Base-by-base conservation (phyloP, 1,140 invertebrate genomes). In the Bombus superbus region DNA sequence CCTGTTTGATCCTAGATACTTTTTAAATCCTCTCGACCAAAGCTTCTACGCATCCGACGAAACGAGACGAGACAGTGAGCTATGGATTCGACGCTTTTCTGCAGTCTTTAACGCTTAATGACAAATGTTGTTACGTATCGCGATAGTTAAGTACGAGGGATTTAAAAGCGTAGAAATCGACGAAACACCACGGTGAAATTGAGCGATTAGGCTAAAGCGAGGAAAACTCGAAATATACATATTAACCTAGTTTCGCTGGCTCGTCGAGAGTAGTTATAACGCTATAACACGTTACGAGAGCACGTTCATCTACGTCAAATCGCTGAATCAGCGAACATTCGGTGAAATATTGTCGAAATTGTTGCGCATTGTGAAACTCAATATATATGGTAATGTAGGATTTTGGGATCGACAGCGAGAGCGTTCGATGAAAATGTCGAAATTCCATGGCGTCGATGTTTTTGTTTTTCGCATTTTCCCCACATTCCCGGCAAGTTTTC, bases 281-380 rank as follows among this genome's bases (percentile, higher is more conserved):
- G 59, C 28, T 44, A 75, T 47, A 66, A 66, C 15, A 15, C 11
- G 44, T 44, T 53, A 18, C 35, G 4, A 28, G 2, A 28, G 2
- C 42, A 9, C 25, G 57, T 38, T 32, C 72, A n/a, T 38, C 35
- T 18, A 38, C 44, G 59, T 83, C 32, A 40, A 76, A 83, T 83
- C n/a, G 81, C 35, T 8, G 42, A 40, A 77, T 83, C 62, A 83
- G 15, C 25, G 25, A 42, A 75, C 32, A 44, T 53, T n/a, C 44
- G 73, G 40, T 57, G 81, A 76, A 83, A 83, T 83, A 83, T 77
- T 42, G 73, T 38, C 38, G 73, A 77, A 66, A 83, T 83, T 68
- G 81, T 75, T 40, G 59, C 42, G 72, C 53, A 47, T 32, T 38
- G 59, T 22, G 81, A 53, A 68, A 83, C 73, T 76, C 72, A 53